Base-by-base conservation (phyloP, 1,140 invertebrate genomes). In the Euwallacea similis region DNA sequence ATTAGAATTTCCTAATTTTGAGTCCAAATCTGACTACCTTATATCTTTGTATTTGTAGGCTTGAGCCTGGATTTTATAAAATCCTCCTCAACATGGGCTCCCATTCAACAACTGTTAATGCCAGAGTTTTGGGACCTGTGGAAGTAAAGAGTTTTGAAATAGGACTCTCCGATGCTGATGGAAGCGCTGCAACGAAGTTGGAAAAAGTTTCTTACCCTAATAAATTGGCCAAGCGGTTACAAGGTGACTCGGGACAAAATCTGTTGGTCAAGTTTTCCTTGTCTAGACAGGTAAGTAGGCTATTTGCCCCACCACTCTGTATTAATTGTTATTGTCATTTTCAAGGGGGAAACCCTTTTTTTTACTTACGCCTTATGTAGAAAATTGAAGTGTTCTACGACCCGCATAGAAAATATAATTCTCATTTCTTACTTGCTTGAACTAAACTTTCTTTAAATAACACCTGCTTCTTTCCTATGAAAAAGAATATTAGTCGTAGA, bases 221-320 rank as follows among this genome's bases (percentile, higher is more conserved):
- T 69, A 93, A 92, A 77, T 82, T 94, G 2, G 76, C 82, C 2
- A 85, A 86, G 47, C 84, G 85, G 41, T 82, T 94, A 7, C 90
- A 94, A 78, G 92, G 92, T 15, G 96, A 98, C 83, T 89, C 88
- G 67, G 90, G 95, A 74, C 95, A 98, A 81, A 96, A 95, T 82
- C 82, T 99, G 44, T 84, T 93, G 2, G 84, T 98, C 67, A 92
- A 92, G 79, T 95, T 97, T 81, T 81, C 86, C 0, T 82, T 98
- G 0, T 93, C 89, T 0, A 87, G 96, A 71, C 83, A 87, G 46
- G 92, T 72, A 72, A 53, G 56, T 33, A 33, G 21, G 21, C 4
- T 4, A 33, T 33, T 33, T 33, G n/a, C n/a, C n/a, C n/a, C n/a
- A n/a, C n/a, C n/a, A n/a, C n/a, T n/a, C n/a, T n/a, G n/a, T n/a